Evolutionary conservation across 2,113 vertebrate genomes (phyloP).

Genomic region (Pseudorasbora parva): DNA sequence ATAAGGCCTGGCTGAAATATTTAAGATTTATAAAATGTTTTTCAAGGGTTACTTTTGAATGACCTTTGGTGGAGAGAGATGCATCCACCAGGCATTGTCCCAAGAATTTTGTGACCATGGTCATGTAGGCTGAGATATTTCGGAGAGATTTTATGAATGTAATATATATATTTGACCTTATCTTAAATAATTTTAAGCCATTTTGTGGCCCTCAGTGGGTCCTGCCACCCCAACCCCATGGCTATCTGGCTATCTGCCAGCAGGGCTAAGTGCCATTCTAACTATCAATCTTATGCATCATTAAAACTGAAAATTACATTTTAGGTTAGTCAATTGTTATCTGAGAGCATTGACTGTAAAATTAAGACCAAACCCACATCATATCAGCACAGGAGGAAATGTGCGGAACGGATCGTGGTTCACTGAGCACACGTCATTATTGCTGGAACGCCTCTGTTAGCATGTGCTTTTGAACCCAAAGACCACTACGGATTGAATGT

Average conservation of each 20-base stretch:
- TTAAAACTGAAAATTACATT: background rate
- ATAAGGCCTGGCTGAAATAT: too few relatives aligned
- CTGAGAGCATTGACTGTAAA: slow-evolving; percentile 3
- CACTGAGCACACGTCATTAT: background rate
- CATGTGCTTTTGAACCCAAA: background rate
- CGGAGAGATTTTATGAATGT: too few relatives aligned
- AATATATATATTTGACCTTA: too few relatives aligned
- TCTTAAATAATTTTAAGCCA: too few relatives aligned
- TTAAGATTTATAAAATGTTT: background rate
- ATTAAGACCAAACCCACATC: background rate
- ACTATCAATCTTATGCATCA: background rate
- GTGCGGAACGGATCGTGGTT: background rate
- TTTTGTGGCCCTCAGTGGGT: too few relatives aligned
- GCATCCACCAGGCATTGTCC: background rate
- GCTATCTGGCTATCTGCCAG: too few relatives aligned
- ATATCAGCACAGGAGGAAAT: background rate
- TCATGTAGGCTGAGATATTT: too few relatives aligned
- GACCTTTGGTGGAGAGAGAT: background rate
- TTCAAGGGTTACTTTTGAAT: background rate
- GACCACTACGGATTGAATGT: background rate
- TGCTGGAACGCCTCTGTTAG: slow-evolving; percentile 1
- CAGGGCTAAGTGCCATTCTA: background rate
- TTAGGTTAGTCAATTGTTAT: background rate
- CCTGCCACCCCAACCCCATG: too few relatives aligned
- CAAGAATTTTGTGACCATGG: too few relatives aligned